These are phyloP conservation scores for Scelioninae gen. 2 DNA, from an alignment of 2,888 invertebrate species.

Conservation along the genomic window DNA sequence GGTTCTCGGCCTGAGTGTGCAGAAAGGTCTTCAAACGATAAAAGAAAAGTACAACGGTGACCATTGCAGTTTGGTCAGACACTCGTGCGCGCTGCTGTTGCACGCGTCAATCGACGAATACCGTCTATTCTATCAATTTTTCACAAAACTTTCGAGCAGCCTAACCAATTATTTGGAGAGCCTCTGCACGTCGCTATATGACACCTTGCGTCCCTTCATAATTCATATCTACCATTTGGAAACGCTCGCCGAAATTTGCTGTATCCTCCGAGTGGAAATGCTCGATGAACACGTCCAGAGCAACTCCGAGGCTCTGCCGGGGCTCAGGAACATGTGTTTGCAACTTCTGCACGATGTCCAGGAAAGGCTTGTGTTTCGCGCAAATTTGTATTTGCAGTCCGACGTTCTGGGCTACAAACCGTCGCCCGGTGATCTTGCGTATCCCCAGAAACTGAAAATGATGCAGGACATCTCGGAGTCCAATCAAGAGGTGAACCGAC, in stretches of 20 bases:
- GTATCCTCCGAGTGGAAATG: constrained; percentile 93
- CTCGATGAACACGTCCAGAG: constrained; percentile 92
- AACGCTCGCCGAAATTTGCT: constrained; percentile 96
- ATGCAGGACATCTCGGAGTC: constrained; percentile 86
- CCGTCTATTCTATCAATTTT: constrained; percentile 93
- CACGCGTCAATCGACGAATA: constrained; percentile 97
- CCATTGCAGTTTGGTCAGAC: constrained; percentile 89
- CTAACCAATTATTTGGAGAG: constrained; percentile 88
- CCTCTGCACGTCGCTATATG: constrained; percentile 92
- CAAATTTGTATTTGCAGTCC: constrained; percentile 93
- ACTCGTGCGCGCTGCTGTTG: constrained; percentile 92
- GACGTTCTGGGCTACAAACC: constrained; percentile 93
- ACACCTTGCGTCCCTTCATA: constrained; percentile 92
- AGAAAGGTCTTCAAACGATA: constrained; percentile 70
- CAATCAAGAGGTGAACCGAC: constrained; percentile 70
- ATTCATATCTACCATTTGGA: constrained; percentile 98
- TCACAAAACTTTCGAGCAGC: constrained; percentile 81
- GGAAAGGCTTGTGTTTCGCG: constrained; percentile 96
- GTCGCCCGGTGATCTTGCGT: constrained; percentile 96
- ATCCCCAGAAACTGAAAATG: constrained; percentile 98
- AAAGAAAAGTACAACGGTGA: constrained; percentile 80
- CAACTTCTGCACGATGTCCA: constrained; percentile 96
- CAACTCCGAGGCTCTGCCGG: constrained; percentile 83
- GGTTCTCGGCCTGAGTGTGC: constrained; percentile 78
- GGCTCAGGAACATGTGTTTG: constrained; percentile 86